A percentile compares a stretch with the other conserved stretches of the same genome.
Evolutionary conservation across 2,888 invertebrate genomes (phyloP).

Genomic region (Caenorhabditis imperialis): DNA sequence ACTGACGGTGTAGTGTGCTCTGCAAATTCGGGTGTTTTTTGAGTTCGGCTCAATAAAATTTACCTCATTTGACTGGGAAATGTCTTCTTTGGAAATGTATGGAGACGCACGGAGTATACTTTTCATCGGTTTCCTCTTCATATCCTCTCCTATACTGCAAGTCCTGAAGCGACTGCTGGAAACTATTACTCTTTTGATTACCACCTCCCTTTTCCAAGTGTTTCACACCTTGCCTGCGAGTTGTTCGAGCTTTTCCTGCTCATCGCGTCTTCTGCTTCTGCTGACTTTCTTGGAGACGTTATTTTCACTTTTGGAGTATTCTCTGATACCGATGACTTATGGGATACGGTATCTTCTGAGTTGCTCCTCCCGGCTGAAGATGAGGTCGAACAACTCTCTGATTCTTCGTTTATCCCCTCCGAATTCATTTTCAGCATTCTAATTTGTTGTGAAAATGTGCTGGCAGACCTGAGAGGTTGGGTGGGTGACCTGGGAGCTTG

Average conservation of each 20-base stretch:
- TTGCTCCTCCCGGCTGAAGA: slow-evolving; percentile 14
- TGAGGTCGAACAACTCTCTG: slow-evolving; percentile 30
- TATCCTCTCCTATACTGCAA: slow-evolving; percentile 39
- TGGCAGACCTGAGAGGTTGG: slow-evolving; percentile 35
- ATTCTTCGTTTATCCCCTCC: slow-evolving; percentile 39
- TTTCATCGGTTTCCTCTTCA: slow-evolving; percentile 30
- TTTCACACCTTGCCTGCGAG: neutral
- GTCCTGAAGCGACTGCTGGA: slow-evolving; percentile 32
- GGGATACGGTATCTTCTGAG: slow-evolving; percentile 13
- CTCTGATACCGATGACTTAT: neutral
- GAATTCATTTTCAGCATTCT: slow-evolving; percentile 37
- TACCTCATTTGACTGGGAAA: slow-evolving; percentile 26
- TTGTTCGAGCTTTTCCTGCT: slow-evolving; percentile 5
- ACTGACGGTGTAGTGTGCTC: slow-evolving; percentile 33
- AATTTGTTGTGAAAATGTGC: slow-evolving; percentile 38
- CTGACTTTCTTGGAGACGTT: slow-evolving; percentile 16
- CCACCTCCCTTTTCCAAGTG: neutral
- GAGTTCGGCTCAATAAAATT: too few species aligned
- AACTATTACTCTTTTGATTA: too few species aligned
- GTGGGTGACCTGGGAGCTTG: slow-evolving; percentile 22
- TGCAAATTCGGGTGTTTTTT: too few species aligned
- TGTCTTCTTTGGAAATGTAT: slow-evolving; percentile 44
- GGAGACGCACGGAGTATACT: slow-evolving; percentile 45
- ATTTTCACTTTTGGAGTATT: neutral
- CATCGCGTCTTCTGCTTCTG: slow-evolving; percentile 48